phyloP scores from a whole-genome alignment of 1,140 invertebrate species.

The Polypedilum pembai region DNA sequence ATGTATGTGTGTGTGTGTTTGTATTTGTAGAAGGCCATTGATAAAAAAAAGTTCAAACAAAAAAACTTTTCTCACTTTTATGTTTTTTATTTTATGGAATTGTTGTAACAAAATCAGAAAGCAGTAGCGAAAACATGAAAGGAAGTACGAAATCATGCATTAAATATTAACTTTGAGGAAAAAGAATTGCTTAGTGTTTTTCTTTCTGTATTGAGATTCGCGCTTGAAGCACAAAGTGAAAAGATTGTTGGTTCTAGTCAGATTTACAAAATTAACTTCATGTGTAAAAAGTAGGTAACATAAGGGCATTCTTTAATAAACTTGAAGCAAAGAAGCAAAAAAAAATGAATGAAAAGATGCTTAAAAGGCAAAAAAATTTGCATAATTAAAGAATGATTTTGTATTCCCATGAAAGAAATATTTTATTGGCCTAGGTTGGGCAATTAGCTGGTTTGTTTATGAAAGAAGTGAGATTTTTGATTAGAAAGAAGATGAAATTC shows the following conservation, averaged over 20 bases:
- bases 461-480: background rate
- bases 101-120: background rate
- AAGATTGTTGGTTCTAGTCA: background rate
- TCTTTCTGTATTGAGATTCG: background rate
- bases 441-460: background rate
- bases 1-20: no score
- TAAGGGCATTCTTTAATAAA: background rate
- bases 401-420: no score
- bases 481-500: no score
- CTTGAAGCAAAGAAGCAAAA: background rate
- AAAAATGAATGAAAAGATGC: background rate
- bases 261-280: background rate
- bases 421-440: background rate
- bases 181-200: constrained; percentile 21
- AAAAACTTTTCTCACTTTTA: background rate
- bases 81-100: background rate
- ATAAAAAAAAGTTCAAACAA: constrained; percentile 20
- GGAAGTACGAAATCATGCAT: constrained; percentile 21
- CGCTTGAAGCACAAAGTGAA: background rate
- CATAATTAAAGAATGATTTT: constrained; percentile 23
- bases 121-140: background rate
- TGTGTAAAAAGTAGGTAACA: background rate
- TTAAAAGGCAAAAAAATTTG: background rate
- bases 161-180: constrained; percentile 5
- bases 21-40: background rate